Conservation (phyloP, 2,113 vertebrate genomes). For the Gambusia holbrooki region DNA sequence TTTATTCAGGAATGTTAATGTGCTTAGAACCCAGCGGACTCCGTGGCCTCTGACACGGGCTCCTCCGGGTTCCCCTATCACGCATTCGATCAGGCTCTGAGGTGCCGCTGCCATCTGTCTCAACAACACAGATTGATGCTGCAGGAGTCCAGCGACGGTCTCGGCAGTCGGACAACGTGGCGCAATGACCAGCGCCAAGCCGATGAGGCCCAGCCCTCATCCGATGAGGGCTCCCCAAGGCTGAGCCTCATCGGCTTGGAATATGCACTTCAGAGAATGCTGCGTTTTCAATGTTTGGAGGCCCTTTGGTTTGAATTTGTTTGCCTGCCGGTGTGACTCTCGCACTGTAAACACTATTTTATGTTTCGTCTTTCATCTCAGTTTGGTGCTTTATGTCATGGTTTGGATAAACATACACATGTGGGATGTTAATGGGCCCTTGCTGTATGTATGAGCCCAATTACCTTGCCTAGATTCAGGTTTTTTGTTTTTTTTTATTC, state of each 20-base stretch:
- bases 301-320: constrained; percentile 7
- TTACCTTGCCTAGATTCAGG: constrained; percentile 46
- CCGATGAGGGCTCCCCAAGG: too few relatives aligned
- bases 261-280: neutral
- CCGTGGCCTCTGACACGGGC: constrained; percentile 59
- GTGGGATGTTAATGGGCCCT: constrained; percentile 57
- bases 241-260: constrained; percentile 2
- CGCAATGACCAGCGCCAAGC: neutral
- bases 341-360: constrained; percentile 49
- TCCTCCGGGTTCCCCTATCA: constrained; percentile 67
- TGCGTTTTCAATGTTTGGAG: constrained; percentile 20
- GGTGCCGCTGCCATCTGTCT: constrained; percentile 60
- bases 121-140: constrained; percentile 53
- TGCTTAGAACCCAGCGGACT: constrained; percentile 61
- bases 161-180: constrained; percentile 14
- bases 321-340: constrained; percentile 4
- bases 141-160: constrained; percentile 41
- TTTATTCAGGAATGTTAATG: constrained; percentile 78
- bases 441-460: constrained; percentile 53
- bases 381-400: constrained; percentile 38
- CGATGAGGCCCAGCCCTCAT: too few relatives aligned
- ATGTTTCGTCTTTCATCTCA: constrained; percentile 28
- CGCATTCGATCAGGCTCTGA: constrained; percentile 51
- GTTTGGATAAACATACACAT: constrained; percentile 60
- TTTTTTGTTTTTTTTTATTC: constrained; percentile 33